Evolutionary conservation across 1,140 invertebrate species (phyloP), one percentile per base, ranked within the genome.

Genomic region (Apis laboriosa): DNA sequence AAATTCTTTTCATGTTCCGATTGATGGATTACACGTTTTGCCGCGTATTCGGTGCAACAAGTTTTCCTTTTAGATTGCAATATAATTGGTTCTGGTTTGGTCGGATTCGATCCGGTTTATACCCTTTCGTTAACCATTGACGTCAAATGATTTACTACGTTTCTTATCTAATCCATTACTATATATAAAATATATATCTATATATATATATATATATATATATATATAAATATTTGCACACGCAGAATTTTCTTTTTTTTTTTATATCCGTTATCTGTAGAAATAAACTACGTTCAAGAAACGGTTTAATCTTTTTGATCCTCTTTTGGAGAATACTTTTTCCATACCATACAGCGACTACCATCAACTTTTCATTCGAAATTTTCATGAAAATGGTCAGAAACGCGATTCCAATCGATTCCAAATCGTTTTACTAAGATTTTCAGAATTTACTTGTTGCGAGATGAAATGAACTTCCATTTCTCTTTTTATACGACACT

Each of bases 381-480:
- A 67, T 28, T 56, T 67, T 58, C 34, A 55, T 34, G 61, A 17
- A 67, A 55, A 56, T 24, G 19, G 24, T 13, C 13, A 15, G 12
- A 19, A 77, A 56, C 63, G 51, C 53, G 63, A 58, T 55, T 68
- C 68, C 64, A n/a, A 49, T 56, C 64, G 43, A 66, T 34, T 17
- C 53, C 28, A 24, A 11, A 5, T 77, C 12, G 2, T 9, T 0
- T 9, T 21, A 34, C 2, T 34, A 34, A 3, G 3, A n/a, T n/a
- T 34, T 34, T 34, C 34, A 13, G 28, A 21, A 55, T 67, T 68
- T 77, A 56, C n/a, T 58, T 49, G 49, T 8, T 21, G 51, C 17
- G 12, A 60, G 9, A 58, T 49, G 12, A 49, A 68, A 24, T 64
- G 28, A 56, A 67, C 11, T 21, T 68, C 34, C 55, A 60, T 67